phyloP scores from a whole-genome alignment of 64 coral and sea anemone genomes.

The Montipora capricornis region DNA sequence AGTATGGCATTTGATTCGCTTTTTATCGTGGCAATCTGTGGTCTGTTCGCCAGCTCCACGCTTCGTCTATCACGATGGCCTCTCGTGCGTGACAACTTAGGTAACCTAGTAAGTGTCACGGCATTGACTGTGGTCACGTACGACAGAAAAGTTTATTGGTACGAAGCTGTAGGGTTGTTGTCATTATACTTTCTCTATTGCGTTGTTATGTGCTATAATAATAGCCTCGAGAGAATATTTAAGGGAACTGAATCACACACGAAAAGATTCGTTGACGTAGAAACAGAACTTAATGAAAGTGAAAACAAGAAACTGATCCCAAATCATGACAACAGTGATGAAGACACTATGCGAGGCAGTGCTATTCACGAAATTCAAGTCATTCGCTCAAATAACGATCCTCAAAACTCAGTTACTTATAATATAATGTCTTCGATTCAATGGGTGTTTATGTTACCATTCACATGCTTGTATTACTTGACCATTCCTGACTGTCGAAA shows the following conservation, averaged over 20 bases:
- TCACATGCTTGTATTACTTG: conserved; percentile 59
- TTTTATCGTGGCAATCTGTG: conserved; percentile 91
- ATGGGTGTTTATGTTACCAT: conserved; percentile 71
- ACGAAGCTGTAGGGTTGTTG: conserved; percentile 72
- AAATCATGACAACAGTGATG: background rate
- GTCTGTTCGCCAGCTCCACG: conserved; percentile 68
- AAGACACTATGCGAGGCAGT: background rate
- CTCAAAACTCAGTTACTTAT: conserved; percentile 43
- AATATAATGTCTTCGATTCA: conserved; percentile 17
- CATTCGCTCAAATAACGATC: conserved; percentile 7
- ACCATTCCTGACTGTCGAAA: conserved; percentile 92
- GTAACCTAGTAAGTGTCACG: conserved; percentile 75
- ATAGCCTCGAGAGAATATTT: conserved; percentile 50
- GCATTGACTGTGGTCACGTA: conserved; percentile 74
- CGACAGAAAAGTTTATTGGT: conserved; percentile 86
- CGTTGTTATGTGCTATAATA: conserved; percentile 83
- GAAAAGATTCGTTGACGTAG: background rate
- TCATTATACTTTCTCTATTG: conserved; percentile 82
- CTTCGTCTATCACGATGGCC: conserved; percentile 82
- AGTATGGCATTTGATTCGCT: conserved; percentile 91
- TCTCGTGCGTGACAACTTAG: conserved; percentile 73
- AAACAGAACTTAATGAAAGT: background rate
- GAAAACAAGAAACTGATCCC: background rate
- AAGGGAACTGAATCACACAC: background rate
- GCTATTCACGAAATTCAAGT: background rate